These are phyloP conservation scores for Bombus terrestris DNA, from an alignment of 1,140 invertebrate genomes.

Conservation along the genomic window DNA sequence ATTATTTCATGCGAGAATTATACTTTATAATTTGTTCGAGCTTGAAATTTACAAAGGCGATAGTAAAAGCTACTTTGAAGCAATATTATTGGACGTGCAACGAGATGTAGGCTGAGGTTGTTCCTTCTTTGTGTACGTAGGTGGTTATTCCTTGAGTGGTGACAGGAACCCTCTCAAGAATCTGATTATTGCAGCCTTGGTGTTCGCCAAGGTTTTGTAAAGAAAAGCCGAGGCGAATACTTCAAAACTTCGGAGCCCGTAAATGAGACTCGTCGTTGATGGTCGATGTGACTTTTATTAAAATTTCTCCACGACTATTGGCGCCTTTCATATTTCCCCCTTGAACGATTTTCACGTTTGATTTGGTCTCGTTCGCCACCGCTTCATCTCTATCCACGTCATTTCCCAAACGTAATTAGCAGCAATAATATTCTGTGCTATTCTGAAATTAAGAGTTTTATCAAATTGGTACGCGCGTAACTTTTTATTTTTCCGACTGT, in stretches of 20 bases:
- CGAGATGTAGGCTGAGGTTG: neutral
- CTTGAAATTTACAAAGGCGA: neutral
- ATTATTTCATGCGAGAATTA: neutral
- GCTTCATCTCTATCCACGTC: neutral
- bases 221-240: conserved; percentile 64
- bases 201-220: conserved; percentile 63
- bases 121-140: conserved; percentile 8
- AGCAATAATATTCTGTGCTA: neutral
- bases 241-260: conserved; percentile 68
- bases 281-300: conserved; percentile 66
- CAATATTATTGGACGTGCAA: conserved; percentile 3
- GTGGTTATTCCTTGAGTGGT: conserved; percentile 35
- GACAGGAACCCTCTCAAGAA: conserved; percentile 70
- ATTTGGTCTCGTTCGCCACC: neutral
- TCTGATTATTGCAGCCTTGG: conserved; percentile 77
- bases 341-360: neutral
- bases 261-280: conserved; percentile 44
- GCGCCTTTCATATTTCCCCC: neutral
- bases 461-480: neutral
- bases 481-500: neutral
- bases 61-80: neutral
- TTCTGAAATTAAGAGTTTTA: neutral
- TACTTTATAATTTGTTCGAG: neutral
- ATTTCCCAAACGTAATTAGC: neutral
- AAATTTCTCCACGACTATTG: conserved; percentile 59